Percentiles rank a stretch among this genome's conserved stretches.
Conservation (phyloP, 2,888 invertebrate species). For the Dicranocentrus wangi region DNA sequence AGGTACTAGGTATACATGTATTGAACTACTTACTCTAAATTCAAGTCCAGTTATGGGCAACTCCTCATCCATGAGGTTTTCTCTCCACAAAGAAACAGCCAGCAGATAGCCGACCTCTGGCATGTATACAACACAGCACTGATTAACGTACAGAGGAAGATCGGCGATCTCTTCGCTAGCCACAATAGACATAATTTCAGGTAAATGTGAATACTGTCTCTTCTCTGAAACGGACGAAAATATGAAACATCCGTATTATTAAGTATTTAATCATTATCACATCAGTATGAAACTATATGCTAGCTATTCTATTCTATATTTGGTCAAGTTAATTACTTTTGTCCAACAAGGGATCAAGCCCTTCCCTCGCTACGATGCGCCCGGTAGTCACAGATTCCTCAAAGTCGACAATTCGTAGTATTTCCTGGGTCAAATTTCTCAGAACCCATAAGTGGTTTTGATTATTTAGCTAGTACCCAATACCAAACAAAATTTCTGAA, state of each 20-base stretch:
- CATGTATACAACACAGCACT: slow-evolving; percentile 82
- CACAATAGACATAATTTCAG: slow-evolving; percentile 67
- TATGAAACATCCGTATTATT: too few relatives aligned
- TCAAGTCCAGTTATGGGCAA: slow-evolving; percentile 81
- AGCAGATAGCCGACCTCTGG: slow-evolving; percentile 87
- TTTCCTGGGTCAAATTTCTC: slow-evolving; percentile 80
- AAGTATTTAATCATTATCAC: too few relatives aligned
- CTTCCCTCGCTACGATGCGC: slow-evolving; percentile 84
- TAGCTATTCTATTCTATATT: too few relatives aligned
- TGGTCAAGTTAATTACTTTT: slow-evolving; percentile 78
- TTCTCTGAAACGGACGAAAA: slow-evolving; percentile 46
- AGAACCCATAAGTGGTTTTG: too few relatives aligned
- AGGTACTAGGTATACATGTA: too few relatives aligned
- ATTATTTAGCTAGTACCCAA: too few relatives aligned
- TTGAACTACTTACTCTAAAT: slow-evolving; percentile 83
- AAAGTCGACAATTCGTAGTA: slow-evolving; percentile 84
- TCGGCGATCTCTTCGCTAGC: slow-evolving; percentile 65
- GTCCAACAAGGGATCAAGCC: slow-evolving; percentile 85
- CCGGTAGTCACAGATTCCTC: slow-evolving; percentile 79
- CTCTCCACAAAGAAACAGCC: slow-evolving; percentile 82
- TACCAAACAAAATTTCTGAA: too few relatives aligned
- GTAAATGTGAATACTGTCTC: slow-evolving; percentile 62
- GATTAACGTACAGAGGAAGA: slow-evolving; percentile 72
- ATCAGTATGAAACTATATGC: too few relatives aligned
- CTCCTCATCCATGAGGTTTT: slow-evolving; percentile 78